A percentile compares a stretch with the other conserved stretches of the same genome.
phyloP scores from a whole-genome alignment of 2,888 invertebrate species.

The Lamellibrachia columna region DNA sequence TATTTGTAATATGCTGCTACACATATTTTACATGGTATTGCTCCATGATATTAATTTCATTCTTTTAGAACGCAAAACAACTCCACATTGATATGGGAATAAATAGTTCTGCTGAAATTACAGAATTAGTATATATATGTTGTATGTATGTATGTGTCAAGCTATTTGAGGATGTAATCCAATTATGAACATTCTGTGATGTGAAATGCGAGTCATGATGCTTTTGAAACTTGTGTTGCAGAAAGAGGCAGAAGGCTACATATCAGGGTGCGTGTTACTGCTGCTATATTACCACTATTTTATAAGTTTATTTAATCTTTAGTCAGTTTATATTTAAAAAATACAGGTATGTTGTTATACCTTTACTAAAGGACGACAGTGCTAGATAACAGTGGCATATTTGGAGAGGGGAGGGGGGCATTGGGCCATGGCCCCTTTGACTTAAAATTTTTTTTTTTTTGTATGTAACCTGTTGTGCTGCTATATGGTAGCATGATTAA shows the following conservation, averaged over 20 bases:
- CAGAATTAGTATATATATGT: not conserved
- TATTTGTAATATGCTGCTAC: not conserved
- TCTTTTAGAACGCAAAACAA: not conserved
- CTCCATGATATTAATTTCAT: not conserved
- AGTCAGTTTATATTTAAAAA: not conserved
- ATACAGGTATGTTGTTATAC: too few species aligned
- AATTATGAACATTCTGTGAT: not conserved
- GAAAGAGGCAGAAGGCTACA: not conserved
- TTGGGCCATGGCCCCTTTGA: too few species aligned
- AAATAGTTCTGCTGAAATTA: too few species aligned
- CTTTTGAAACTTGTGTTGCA: conserved; percentile 6
- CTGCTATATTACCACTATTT: not conserved
- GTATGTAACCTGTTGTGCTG: too few species aligned
- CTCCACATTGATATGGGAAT: not conserved
- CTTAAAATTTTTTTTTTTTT: too few species aligned
- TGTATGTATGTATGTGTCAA: not conserved
- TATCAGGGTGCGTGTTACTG: not conserved
- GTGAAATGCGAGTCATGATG: not conserved
- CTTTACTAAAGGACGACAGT: too few species aligned
- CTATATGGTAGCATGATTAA: too few species aligned
- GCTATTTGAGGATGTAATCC: not conserved
- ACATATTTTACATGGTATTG: not conserved
- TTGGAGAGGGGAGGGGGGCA: too few species aligned
- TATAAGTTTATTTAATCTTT: not conserved
- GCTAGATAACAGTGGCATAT: too few species aligned